Base-by-base conservation (phyloP, 2,113 vertebrate species). In the Catagonus wagneri region DNA sequence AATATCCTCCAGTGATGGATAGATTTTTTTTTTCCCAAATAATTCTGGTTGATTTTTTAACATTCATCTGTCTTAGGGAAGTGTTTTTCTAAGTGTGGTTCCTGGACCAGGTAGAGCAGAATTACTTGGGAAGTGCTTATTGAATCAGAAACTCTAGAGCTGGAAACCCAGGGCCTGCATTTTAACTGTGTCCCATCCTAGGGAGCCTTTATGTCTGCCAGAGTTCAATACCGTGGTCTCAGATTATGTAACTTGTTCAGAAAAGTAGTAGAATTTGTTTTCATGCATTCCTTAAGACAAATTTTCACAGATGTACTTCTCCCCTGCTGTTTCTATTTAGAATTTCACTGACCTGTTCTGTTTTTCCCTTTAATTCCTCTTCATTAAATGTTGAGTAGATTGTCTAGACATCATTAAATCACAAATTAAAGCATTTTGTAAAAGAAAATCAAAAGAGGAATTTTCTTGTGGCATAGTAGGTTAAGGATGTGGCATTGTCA, bases 201-300 rank as follows among this genome's bases (percentile, higher is more conserved):
- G 11, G 2, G 22, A 16, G 52, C 72, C 6, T 39, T 81, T 36
- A 4, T n/a, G 1, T 90, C 56, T 34, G 34, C 16, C 6, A 6
- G 29, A 58, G 39, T 58, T 90, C 54, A 83, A 29, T 63, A 63
- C 10, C 9, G 10, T 74, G 9, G 29, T 54, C 63, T 92, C 39
- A 90, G 4, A 34, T 52, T 56, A 68, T 23, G 0, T 68, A 58
- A 74, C n/a, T n/a, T 78, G 12, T 89, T 90, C n/a, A 83, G n/a
- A 54, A 97, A 90, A 92, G 13, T 19, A 71, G 6, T 74, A 79
- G 58, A 87, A 65, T 88, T 50, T 84, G 2, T 89, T 85, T 60
- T 15, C 36, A 27, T 39, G 36, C 63, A 32, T 44, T 68, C 25
- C 32, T 84, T 90, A 90, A 83, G 14, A 58, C 20, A 36, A 13